Conservation (phyloP, 2,797 vertebrate species). For the Neosilurus hyrtlii region DNA sequence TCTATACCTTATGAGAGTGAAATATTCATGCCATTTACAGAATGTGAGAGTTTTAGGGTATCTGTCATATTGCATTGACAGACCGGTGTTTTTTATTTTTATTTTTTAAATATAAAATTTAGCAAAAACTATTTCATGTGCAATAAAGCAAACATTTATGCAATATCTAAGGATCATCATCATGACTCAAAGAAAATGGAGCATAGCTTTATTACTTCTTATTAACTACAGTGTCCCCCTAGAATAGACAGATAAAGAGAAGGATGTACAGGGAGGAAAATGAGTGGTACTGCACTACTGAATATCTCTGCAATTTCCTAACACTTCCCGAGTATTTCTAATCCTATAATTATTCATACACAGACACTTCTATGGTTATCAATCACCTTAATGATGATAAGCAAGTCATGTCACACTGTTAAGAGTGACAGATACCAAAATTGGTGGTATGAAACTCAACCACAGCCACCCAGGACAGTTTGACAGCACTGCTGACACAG, state of each 20-base stretch:
- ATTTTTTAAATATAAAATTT: too few species aligned
- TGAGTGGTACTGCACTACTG: not conserved
- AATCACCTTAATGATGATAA: not conserved
- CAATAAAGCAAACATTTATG: not conserved
- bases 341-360: constrained; percentile 6
- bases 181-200: not conserved
- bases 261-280: not conserved
- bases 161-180: not conserved
- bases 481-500: constrained; percentile 18
- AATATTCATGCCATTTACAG: constrained; percentile 27
- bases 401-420: not conserved
- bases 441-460: not conserved
- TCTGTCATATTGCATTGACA: not conserved
- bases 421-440: not conserved
- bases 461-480: not conserved
- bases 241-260: not conserved
- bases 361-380: constrained; percentile 30
- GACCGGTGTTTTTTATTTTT: not conserved
- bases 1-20: constrained; percentile 25
- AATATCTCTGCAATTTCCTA: not conserved
- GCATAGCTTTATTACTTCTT: not conserved
- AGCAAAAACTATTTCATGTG: not conserved
- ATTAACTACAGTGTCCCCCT: constrained; percentile 10
- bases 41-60: constrained; percentile 17
- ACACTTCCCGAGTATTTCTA: constrained; percentile 1